These are phyloP conservation scores for Pseudopleuronectes americanus DNA, from an alignment of 2,797 vertebrate genomes.

Conservation along the genomic window DNA sequence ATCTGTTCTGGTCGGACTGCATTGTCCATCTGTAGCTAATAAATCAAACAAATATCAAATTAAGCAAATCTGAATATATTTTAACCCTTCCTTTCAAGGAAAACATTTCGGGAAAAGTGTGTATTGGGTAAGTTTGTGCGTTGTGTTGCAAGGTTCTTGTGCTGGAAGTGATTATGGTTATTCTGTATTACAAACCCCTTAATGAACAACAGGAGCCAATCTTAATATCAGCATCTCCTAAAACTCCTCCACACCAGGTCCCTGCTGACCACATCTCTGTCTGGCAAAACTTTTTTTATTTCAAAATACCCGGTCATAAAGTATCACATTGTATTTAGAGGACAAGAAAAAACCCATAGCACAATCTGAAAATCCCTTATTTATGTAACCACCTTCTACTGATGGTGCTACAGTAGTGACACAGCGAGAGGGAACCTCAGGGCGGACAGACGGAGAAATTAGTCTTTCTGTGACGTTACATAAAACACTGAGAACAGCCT, in stretches of 20 bases:
- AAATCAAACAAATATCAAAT: slow-evolving; percentile 10
- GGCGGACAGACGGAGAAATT: slow-evolving; percentile 7
- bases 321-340: slow-evolving; percentile 47
- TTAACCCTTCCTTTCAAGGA: slow-evolving; percentile 17
- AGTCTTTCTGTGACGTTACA: slow-evolving; percentile 22
- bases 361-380: slow-evolving; percentile 35
- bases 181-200: slow-evolving; percentile 37
- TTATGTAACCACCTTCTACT: slow-evolving; percentile 36
- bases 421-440: slow-evolving; percentile 23
- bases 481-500: slow-evolving; percentile 24
- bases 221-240: slow-evolving; percentile 51
- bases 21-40: slow-evolving; percentile 44
- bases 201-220: slow-evolving; percentile 40
- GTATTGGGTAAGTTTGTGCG: slow-evolving; percentile 16
- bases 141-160: slow-evolving; percentile 24
- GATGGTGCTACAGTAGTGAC: slow-evolving; percentile 27
- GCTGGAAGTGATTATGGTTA: slow-evolving; percentile 49
- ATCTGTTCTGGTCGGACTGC: slow-evolving; percentile 5
- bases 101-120: slow-evolving; percentile 16
- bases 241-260: slow-evolving; percentile 58
- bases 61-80: slow-evolving; percentile 13
- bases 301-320: slow-evolving; percentile 53
- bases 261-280: slow-evolving; percentile 60
- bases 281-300: slow-evolving; percentile 23
- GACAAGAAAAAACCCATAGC: slow-evolving; percentile 42